Conservation (phyloP, 2,797 vertebrate genomes). For the Cuniculus paca region DNA sequence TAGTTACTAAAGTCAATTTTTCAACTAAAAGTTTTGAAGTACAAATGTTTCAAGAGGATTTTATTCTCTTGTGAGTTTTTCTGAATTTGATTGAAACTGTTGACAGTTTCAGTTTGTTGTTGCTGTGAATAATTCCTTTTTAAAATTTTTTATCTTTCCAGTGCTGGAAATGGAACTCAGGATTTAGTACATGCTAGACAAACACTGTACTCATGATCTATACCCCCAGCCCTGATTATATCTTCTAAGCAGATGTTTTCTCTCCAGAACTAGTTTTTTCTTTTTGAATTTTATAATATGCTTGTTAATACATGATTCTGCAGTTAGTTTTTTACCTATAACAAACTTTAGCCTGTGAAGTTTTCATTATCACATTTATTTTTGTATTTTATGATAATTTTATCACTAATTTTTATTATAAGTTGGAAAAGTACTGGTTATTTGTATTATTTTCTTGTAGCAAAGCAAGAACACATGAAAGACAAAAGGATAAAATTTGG, state of each 20-base stretch:
- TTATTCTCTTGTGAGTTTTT: constrained; percentile 48
- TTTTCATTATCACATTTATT: constrained; percentile 33
- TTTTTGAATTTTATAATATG: neutral
- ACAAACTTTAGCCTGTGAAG: neutral
- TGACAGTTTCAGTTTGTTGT: constrained; percentile 15
- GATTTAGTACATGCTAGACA: neutral
- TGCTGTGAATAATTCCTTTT: constrained; percentile 21
- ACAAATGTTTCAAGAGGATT: constrained; percentile 13
- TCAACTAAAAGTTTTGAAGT: neutral
- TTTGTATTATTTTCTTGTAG: constrained; percentile 28
- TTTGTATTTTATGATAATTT: constrained; percentile 14
- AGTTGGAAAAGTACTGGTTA: neutral
- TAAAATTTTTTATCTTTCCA: neutral
- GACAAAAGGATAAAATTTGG: neutral
- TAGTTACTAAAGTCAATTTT: neutral
- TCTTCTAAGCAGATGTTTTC: neutral
- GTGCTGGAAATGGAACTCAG: neutral
- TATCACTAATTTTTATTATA: neutral
- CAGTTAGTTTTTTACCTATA: constrained; percentile 36
- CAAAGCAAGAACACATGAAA: neutral
- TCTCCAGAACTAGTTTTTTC: neutral
- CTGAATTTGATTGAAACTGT: neutral
- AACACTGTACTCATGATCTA: fast-evolving
- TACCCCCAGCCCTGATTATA: neutral
- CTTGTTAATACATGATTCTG: neutral